These are phyloP conservation scores for Oxyura jamaicensis DNA, from an alignment of 2,113 vertebrate genomes.

Conservation along the genomic window DNA sequence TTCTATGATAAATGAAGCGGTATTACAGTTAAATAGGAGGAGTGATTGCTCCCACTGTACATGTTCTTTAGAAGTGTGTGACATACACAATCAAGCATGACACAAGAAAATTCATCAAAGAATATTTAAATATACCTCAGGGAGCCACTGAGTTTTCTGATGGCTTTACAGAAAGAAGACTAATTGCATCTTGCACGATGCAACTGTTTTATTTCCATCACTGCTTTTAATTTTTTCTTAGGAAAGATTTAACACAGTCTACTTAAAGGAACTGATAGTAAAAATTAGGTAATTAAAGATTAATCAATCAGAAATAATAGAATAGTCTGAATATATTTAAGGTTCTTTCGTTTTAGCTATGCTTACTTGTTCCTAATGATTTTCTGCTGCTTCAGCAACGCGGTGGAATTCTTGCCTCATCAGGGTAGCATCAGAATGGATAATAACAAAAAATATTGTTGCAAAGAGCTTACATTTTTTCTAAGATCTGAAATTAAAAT, in stretches of 20 bases:
- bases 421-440: not conserved
- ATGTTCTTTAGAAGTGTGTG: slow-evolving; percentile 45
- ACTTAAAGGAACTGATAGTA: not conserved
- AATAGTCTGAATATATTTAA: not conserved
- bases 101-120: slow-evolving; percentile 72
- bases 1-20: not conserved
- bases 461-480: not conserved
- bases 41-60: slow-evolving; percentile 60
- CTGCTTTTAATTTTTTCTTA: not conserved
- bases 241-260: not conserved
- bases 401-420: not conserved
- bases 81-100: slow-evolving; percentile 52
- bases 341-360: not conserved
- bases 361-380: not conserved
- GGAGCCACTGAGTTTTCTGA: slow-evolving; percentile 56
- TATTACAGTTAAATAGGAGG: slow-evolving; percentile 20
- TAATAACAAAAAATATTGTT: not conserved
- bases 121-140: slow-evolving; percentile 57
- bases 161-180: slow-evolving; percentile 68
- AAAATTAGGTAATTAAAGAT: not conserved
- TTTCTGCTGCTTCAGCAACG: not conserved
- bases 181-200: slow-evolving; percentile 70
- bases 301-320: not conserved
- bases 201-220: not conserved
- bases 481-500: not conserved